These are phyloP conservation scores for Silurus lanzhouensis DNA, from an alignment of 2,797 vertebrate genomes.

Conservation along the genomic window DNA sequence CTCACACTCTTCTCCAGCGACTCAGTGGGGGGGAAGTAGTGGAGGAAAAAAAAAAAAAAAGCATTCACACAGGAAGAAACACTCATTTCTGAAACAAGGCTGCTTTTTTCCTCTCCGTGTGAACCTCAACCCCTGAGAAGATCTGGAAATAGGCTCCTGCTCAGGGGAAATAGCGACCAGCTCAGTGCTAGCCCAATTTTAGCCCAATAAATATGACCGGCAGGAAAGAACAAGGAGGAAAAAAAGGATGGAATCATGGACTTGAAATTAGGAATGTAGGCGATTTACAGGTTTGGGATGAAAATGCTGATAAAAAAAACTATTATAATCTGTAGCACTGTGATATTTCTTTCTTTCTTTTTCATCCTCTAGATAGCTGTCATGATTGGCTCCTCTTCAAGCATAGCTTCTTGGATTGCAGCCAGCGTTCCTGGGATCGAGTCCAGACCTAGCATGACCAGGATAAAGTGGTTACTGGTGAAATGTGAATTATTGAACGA, in stretches of 20 bases:
- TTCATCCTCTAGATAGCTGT: background rate
- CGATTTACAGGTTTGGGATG: background rate
- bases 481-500: constrained; percentile 8
- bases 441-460: constrained; percentile 3
- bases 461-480: constrained; percentile 8
- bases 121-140: constrained; percentile 56
- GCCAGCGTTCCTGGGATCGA: background rate
- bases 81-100: constrained; percentile 57
- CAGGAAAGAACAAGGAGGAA: constrained; percentile 18
- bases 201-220: constrained; percentile 43
- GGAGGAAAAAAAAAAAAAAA: background rate
- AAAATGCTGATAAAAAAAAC: background rate
- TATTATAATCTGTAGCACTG: background rate
- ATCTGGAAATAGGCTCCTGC: constrained; percentile 60
- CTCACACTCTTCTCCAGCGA: constrained; percentile 21
- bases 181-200: constrained; percentile 56
- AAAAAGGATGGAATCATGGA: constrained; percentile 33
- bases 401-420: background rate
- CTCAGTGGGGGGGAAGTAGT: constrained; percentile 12
- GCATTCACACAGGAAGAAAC: constrained; percentile 43
- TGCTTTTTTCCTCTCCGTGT: constrained; percentile 49
- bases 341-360: no score
- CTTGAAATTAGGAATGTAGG: background rate
- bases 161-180: constrained; percentile 48
- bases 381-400: background rate